Percentiles rank a stretch among this genome's conserved stretches.
These are phyloP conservation scores for Brenthis ino DNA, from an alignment of 2,888 invertebrate species.

Conservation along the genomic window DNA sequence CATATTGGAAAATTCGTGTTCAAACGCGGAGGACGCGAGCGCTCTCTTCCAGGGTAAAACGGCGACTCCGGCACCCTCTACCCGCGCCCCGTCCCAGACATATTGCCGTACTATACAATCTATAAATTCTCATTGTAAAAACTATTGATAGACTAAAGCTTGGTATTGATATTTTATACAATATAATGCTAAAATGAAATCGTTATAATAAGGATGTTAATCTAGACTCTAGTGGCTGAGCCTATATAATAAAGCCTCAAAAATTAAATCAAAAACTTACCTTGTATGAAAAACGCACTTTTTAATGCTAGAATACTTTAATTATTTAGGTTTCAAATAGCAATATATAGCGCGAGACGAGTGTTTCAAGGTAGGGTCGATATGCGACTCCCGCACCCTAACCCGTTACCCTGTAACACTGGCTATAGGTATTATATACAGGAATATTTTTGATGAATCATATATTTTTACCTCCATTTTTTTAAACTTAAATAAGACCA, in stretches of 20 bases:
- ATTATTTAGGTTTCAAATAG: not conserved
- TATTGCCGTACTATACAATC: not conserved
- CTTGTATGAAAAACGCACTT: too few species aligned
- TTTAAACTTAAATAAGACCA: too few species aligned
- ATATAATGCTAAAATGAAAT: too few species aligned
- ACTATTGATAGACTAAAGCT: not conserved
- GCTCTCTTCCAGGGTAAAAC: slow-evolving; percentile 10
- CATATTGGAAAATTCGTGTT: not conserved
- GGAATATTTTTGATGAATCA: not conserved
- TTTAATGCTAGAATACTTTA: too few species aligned
- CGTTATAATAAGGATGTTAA: too few species aligned
- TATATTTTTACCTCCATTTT: too few species aligned
- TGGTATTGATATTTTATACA: not conserved
- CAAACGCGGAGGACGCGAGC: not conserved
- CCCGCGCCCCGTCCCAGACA: slow-evolving; percentile 4
- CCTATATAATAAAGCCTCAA: too few species aligned
- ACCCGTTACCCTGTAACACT: not conserved
- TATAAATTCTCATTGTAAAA: not conserved
- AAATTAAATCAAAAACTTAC: too few species aligned
- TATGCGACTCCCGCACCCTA: slow-evolving; percentile 11
- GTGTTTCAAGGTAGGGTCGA: slow-evolving; percentile 1
- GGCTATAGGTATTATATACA: not conserved
- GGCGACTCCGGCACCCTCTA: slow-evolving; percentile 6
- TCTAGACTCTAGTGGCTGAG: too few species aligned
- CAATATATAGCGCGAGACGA: slow-evolving; percentile 1